phyloP scores from a whole-genome alignment of 2,888 invertebrate species.

The Agrotis puta region DNA sequence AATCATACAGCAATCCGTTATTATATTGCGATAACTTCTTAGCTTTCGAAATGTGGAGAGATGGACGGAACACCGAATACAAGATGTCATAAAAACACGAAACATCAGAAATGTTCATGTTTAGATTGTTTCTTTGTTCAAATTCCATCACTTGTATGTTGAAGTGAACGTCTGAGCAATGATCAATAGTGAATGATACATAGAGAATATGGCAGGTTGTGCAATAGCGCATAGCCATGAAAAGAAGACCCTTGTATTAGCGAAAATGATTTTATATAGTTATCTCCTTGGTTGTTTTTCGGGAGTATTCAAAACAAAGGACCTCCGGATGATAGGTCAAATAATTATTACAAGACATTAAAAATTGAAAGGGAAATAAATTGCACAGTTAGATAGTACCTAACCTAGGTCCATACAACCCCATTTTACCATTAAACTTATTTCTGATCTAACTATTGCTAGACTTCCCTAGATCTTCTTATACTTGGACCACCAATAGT shows the following conservation, averaged over 20 bases:
- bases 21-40: conserved; percentile 15
- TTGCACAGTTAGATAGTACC: neutral
- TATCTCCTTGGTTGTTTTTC: too few species aligned
- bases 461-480: neutral
- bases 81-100: conserved; percentile 7
- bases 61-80: neutral
- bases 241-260: neutral
- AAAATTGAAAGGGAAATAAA: too few species aligned
- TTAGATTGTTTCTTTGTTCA: neutral
- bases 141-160: neutral
- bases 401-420: neutral
- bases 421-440: neutral
- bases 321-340: neutral
- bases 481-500: neutral
- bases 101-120: neutral
- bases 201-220: neutral
- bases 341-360: neutral
- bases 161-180: neutral
- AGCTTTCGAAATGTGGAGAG: conserved; percentile 28
- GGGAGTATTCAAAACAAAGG: conserved; percentile 7
- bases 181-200: neutral
- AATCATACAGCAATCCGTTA: conserved; percentile 20
- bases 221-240: neutral
- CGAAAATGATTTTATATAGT: too few species aligned
- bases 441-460: neutral